These are phyloP conservation scores for Chloebia gouldiae DNA, from an alignment of 2,113 vertebrate species.

Conservation along the genomic window DNA sequence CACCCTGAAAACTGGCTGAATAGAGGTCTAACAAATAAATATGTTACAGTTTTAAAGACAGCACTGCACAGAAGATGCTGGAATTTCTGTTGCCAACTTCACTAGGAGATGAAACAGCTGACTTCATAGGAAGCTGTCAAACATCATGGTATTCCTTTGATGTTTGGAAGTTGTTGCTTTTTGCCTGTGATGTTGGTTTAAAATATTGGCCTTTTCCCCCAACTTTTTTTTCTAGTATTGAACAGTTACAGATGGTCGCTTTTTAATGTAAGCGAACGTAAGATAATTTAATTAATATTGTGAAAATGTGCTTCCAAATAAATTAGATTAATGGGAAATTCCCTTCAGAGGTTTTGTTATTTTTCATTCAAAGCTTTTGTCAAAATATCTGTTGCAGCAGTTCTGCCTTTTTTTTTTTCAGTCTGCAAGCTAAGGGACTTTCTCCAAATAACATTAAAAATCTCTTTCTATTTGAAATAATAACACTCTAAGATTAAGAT, in stretches of 20 bases:
- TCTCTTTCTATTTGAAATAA: conserved; percentile 20
- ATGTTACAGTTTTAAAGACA: conserved; percentile 29
- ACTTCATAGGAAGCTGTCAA: conserved; percentile 43
- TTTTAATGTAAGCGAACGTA: conserved; percentile 60
- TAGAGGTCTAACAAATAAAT: not conserved
- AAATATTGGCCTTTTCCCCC: conserved; percentile 4
- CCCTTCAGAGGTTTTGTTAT: conserved; percentile 68
- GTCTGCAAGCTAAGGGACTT: conserved; percentile 11
- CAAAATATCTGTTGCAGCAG: conserved; percentile 34
- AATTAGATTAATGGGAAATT: conserved; percentile 71
- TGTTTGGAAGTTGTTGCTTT: conserved; percentile 48
- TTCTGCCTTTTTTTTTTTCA: not conserved
- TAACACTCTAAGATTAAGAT: not conserved
- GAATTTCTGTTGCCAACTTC: conserved; percentile 36
- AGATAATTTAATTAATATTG: conserved; percentile 70
- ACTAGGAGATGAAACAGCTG: conserved; percentile 26
- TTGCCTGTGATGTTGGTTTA: conserved; percentile 40
- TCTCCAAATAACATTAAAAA: conserved; percentile 35
- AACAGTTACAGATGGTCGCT: conserved; percentile 55
- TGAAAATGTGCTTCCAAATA: conserved; percentile 69
- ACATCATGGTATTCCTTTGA: conserved; percentile 21
- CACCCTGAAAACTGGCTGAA: not conserved
- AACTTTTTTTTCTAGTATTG: conserved; percentile 41
- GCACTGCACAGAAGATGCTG: not conserved
- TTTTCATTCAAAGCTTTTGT: conserved; percentile 64